Evolutionary conservation across 2,888 invertebrate species (phyloP).

Genomic region (Drosophila maculinotata): DNA sequence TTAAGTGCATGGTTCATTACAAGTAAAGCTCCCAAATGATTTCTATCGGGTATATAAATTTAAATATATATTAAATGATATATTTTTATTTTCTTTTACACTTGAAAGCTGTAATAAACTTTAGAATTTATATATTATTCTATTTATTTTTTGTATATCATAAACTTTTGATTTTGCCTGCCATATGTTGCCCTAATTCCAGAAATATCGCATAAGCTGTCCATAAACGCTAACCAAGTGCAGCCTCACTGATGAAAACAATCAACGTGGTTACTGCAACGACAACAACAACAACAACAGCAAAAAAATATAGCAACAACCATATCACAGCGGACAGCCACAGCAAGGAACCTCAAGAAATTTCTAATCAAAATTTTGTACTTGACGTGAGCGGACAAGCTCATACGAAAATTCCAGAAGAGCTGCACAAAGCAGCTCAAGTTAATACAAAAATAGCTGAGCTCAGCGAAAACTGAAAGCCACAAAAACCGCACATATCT

Average conservation of each 20-base stretch:
- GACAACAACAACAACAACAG: constrained; percentile 1
- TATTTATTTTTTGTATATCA: background rate
- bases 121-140: too few species aligned
- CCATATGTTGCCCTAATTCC: constrained; percentile 17
- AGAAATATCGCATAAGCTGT: background rate
- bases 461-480: constrained; percentile 40
- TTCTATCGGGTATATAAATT: constrained; percentile 3
- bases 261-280: constrained; percentile 12
- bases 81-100: background rate
- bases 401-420: constrained; percentile 53
- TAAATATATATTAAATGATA: too few species aligned
- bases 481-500: constrained; percentile 64
- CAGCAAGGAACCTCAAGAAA: constrained; percentile 49
- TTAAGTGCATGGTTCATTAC: background rate
- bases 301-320: too few species aligned
- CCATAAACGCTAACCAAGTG: constrained; percentile 2
- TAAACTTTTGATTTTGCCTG: background rate
- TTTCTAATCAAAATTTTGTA: constrained; percentile 63
- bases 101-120: background rate
- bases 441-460: constrained; percentile 70
- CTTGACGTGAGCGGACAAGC: constrained; percentile 35
- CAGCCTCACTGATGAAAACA: constrained; percentile 8
- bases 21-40: constrained; percentile 14
- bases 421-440: constrained; percentile 64
- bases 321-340: background rate